Evolutionary conservation across 2,888 invertebrate genomes (phyloP), one percentile per base, ranked within the genome.

Genomic region (Euproctis similis): DNA sequence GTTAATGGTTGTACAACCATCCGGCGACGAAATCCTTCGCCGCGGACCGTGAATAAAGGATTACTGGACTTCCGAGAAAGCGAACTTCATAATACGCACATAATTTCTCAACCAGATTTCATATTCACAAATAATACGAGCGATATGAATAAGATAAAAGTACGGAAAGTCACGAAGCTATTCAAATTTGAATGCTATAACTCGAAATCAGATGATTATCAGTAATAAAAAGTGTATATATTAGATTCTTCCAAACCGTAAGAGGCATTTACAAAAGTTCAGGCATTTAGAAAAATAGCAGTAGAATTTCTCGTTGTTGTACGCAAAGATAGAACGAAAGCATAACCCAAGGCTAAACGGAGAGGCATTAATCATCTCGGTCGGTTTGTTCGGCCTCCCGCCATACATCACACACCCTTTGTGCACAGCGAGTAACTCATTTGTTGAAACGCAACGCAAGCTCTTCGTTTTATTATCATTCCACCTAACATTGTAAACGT

Each of bases 1-100:
- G 78, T 76, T 82, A 81, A 82, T 78, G 78, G 72, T n/a, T n/a
- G 68, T 63, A 64, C 73, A 69, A 60, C 67, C 60, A 80, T 81
- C 81, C 82, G 82, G 78, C 68, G 68, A 62, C 63, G 59, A 59
- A 67, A 66, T 61, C 59, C 63, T 50, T 50, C 51, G 42, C 49
- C 41, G 34, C 37, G 39, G 42, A 52, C 58, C 59, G 47, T 55
- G 57, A 51, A 59, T 62, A 62, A 68, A 67, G 66, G 61, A 65
- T 63, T 63, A 57, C 54, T 48, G 53, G 51, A 59, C 64, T 70
- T 73, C 69, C 59, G 56, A 71, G 70, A 73, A 73, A 52, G 45
- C 44, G 43, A 42, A 59, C 49, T 50, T 53, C 53, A 62, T 55
- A 55, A 60, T 55, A 59, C 50, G 42, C 52, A 46, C 50, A n/a